Conservation (phyloP, 2,113 vertebrate genomes). For the Megaceryle torquata region DNA sequence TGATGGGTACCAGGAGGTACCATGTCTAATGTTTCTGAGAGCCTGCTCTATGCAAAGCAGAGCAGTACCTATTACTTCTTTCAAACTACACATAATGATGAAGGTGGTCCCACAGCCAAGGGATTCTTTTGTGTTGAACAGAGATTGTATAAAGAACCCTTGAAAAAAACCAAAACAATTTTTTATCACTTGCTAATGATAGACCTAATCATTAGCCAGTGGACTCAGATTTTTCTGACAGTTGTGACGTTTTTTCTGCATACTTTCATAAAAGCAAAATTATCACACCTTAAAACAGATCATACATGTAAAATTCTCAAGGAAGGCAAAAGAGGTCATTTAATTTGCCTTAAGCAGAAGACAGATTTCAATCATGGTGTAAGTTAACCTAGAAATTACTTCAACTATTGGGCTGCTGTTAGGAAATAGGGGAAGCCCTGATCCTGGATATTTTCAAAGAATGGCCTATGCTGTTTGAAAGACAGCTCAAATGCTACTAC, state of each 20-base stretch:
- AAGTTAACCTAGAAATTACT: background rate
- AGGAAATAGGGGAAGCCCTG: background rate
- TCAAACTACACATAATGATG: background rate
- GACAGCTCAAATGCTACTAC: background rate
- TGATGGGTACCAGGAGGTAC: background rate
- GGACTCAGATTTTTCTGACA: background rate
- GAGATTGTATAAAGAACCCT: background rate
- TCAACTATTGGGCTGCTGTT: background rate
- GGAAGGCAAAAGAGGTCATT: background rate
- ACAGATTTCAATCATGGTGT: background rate
- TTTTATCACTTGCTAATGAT: background rate
- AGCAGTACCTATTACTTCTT: background rate
- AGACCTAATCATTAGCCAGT: background rate
- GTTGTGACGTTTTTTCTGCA: background rate
- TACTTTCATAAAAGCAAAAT: background rate
- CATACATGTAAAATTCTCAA: background rate
- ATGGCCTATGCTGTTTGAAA: background rate
- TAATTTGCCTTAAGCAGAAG: background rate
- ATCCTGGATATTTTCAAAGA: background rate
- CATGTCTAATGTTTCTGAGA: background rate
- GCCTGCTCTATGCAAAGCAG: background rate
- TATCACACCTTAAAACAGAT: background rate
- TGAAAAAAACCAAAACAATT: background rate
- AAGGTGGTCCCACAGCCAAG: background rate
- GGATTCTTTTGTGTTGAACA: background rate